These are phyloP conservation scores for Sceloporus undulatus DNA, from an alignment of 2,113 vertebrate genomes.

Conservation along the genomic window DNA sequence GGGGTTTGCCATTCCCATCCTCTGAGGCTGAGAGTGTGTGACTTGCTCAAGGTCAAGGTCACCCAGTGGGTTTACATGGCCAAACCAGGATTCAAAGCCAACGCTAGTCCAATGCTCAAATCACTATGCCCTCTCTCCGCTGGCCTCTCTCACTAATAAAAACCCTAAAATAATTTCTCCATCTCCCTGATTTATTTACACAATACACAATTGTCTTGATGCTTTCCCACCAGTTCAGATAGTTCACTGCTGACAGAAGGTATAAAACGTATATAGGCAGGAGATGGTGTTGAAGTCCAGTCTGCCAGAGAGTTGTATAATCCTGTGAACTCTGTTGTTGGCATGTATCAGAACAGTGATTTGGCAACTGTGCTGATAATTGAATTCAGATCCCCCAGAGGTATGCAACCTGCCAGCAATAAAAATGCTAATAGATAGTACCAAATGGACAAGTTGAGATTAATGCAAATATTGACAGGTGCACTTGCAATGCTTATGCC, in stretches of 20 bases:
- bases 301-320: slow-evolving; percentile 57
- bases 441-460: slow-evolving; percentile 18
- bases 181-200: background rate
- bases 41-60: too few relatives aligned
- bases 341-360: slow-evolving; percentile 53
- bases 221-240: slow-evolving; percentile 48
- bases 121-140: too few relatives aligned
- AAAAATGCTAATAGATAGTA: slow-evolving; percentile 54
- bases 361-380: slow-evolving; percentile 46
- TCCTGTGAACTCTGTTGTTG: slow-evolving; percentile 59
- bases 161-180: background rate
- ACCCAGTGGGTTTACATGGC: too few relatives aligned
- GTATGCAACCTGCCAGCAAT: slow-evolving; percentile 36
- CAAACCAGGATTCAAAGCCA: too few relatives aligned
- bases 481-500: background rate
- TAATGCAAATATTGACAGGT: slow-evolving; percentile 37
- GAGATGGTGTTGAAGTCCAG: slow-evolving; percentile 47
- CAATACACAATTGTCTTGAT: slow-evolving; percentile 13
- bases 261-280: slow-evolving; percentile 58
- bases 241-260: slow-evolving; percentile 51
- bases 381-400: slow-evolving; percentile 47
- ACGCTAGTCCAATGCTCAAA: too few relatives aligned
- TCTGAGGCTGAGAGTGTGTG: too few relatives aligned
- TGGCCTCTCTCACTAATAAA: too few relatives aligned
- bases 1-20: too few relatives aligned